Conservation (phyloP, 1,140 invertebrate species). For the Drosophila ironensis region DNA sequence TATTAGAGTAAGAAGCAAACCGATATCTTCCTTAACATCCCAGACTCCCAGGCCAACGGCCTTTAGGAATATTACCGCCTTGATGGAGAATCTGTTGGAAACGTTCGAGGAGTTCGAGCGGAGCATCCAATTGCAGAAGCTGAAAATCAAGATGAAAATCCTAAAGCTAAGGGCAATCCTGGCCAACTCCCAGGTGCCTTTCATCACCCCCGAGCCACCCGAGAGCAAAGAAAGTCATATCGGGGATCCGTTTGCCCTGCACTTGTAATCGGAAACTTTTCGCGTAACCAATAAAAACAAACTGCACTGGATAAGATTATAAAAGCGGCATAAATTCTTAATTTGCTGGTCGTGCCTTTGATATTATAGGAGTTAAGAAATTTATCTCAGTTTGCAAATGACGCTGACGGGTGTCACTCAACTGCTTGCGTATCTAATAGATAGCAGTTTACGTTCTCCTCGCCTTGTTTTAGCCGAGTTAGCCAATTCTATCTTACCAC, state of each 20-base stretch:
- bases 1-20: background rate
- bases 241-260: background rate
- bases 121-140: too few relatives aligned
- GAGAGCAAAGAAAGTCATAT: background rate
- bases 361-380: background rate
- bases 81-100: background rate
- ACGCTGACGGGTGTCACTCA: constrained; percentile 2
- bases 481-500: too few relatives aligned
- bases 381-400: constrained; percentile 20
- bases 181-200: background rate
- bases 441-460: background rate
- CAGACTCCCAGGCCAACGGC: background rate
- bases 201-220: background rate
- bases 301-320: background rate
- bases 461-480: too few relatives aligned
- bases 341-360: constrained; percentile 17
- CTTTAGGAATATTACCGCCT: background rate
- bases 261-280: constrained; percentile 11
- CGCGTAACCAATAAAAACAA: background rate
- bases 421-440: constrained; percentile 4
- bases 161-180: background rate
- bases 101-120: background rate
- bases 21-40: background rate
- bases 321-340: constrained; percentile 8
- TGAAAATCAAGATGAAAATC: background rate